A percentile compares a stretch with the other conserved stretches of the same genome.
phyloP scores from a whole-genome alignment of 2,113 vertebrate species.

The Gymnocephalus cernua region DNA sequence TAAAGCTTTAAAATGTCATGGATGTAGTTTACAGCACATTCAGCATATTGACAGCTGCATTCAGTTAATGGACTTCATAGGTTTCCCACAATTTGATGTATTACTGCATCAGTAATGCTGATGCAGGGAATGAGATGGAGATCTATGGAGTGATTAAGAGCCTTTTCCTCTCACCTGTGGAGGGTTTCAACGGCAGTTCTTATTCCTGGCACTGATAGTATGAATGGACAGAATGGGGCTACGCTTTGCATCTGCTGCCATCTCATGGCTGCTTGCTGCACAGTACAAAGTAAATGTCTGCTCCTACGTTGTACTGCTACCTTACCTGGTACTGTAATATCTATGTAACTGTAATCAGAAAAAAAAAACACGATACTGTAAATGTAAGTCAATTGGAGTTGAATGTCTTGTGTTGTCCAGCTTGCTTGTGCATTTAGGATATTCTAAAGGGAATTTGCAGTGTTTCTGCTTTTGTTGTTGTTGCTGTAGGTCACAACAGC shows the following conservation, averaged over 20 bases:
- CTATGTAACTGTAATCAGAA: background rate
- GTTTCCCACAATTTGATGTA: conserved; percentile 1
- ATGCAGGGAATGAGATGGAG: background rate
- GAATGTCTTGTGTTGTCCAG: background rate
- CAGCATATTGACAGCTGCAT: conserved; percentile 13
- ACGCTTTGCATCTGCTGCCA: conserved; percentile 75
- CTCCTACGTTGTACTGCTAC: background rate
- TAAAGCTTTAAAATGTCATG: conserved; percentile 1
- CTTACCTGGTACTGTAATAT: background rate
- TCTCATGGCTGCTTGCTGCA: conserved; percentile 63
- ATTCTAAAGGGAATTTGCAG: background rate
- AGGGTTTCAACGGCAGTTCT: background rate
- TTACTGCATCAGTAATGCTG: conserved; percentile 8
- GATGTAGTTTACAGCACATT: background rate
- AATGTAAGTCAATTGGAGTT: background rate
- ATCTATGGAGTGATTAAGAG: background rate
- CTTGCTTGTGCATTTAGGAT: background rate
- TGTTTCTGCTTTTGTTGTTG: background rate
- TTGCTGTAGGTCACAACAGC: background rate
- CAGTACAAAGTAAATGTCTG: background rate
- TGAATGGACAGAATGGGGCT: background rate
- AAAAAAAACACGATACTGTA: no score
- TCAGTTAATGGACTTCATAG: conserved; percentile 17
- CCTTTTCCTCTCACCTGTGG: background rate
- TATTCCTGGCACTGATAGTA: background rate